Percentiles rank a stretch among this genome's conserved stretches.
These are phyloP conservation scores for Neotoxoptera formosana DNA, from an alignment of 1,140 invertebrate species.

Conservation along the genomic window DNA sequence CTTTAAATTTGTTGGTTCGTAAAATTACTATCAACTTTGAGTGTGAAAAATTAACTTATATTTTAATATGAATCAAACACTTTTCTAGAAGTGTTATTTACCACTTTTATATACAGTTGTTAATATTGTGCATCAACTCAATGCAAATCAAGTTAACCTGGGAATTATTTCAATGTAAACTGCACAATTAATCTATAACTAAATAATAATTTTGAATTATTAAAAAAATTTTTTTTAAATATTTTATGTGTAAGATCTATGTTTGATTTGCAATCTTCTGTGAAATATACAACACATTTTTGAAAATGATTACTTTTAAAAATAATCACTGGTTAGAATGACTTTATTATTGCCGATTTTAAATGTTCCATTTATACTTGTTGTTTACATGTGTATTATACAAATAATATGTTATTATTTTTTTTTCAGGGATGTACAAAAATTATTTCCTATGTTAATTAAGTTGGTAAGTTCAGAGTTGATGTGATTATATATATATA, in stretches of 20 bases:
- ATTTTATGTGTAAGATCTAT: too few relatives aligned
- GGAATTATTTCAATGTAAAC: too few relatives aligned
- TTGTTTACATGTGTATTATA: neutral
- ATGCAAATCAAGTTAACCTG: too few relatives aligned
- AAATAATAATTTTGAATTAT: too few relatives aligned
- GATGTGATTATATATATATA: neutral
- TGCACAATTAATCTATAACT: too few relatives aligned
- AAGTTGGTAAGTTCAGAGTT: conserved; percentile 45
- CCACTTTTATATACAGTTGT: neutral
- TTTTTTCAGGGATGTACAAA: conserved; percentile 31
- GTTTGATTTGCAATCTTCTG: too few relatives aligned
- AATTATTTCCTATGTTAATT: conserved; percentile 44
- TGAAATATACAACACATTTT: too few relatives aligned
- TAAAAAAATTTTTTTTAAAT: too few relatives aligned
- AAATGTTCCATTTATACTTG: neutral
- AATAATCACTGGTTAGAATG: neutral
- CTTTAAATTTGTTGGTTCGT: neutral
- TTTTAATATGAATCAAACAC: too few relatives aligned
- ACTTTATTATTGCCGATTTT: neutral
- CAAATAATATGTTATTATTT: neutral
- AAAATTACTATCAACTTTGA: neutral
- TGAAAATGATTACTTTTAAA: too few relatives aligned
- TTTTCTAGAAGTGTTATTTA: too few relatives aligned
- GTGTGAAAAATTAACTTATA: neutral
- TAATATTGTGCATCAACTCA: neutral